Conservation (phyloP, 2,888 invertebrate genomes). For the Agriopis leucophaearia region DNA sequence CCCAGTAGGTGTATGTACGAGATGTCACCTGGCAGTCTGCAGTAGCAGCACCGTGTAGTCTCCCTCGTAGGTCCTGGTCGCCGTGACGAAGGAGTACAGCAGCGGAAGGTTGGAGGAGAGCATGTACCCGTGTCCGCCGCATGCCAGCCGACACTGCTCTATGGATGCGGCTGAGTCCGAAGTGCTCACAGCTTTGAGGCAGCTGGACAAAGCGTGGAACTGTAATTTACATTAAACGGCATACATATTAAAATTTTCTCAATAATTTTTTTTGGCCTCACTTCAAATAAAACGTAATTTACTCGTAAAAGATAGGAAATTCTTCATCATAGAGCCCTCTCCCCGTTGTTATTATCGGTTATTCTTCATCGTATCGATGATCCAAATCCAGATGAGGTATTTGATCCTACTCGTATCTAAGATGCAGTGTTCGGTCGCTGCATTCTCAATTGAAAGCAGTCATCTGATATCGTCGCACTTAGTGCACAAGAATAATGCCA, state of each 20-base stretch:
- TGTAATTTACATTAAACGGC: constrained; percentile 67
- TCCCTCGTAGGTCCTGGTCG: constrained; percentile 97
- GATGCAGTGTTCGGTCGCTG: too few relatives aligned
- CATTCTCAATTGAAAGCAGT: too few relatives aligned
- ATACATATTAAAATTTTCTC: too few relatives aligned
- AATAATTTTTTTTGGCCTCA: too few relatives aligned
- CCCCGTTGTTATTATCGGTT: too few relatives aligned
- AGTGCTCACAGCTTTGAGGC: constrained; percentile 95
- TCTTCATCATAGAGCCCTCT: too few relatives aligned
- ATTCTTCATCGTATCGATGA: too few relatives aligned
- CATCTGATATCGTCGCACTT: too few relatives aligned
- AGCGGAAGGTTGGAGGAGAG: constrained; percentile 94
- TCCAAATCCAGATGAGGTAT: too few relatives aligned
- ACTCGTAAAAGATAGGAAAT: too few relatives aligned
- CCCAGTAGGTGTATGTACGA: neutral
- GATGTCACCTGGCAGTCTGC: constrained; percentile 88
- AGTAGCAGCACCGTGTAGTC: constrained; percentile 97
- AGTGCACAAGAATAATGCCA: too few relatives aligned
- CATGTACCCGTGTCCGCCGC: constrained; percentile 98
- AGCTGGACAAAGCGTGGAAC: constrained; percentile 96
- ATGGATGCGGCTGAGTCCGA: constrained; percentile 90
- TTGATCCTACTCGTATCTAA: too few relatives aligned
- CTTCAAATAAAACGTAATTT: neutral
- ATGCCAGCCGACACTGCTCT: constrained; percentile 94
- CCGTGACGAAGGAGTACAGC: constrained; percentile 93